These are phyloP conservation scores for Lottia scabra DNA, from an alignment of 2,888 invertebrate species.

Conservation along the genomic window DNA sequence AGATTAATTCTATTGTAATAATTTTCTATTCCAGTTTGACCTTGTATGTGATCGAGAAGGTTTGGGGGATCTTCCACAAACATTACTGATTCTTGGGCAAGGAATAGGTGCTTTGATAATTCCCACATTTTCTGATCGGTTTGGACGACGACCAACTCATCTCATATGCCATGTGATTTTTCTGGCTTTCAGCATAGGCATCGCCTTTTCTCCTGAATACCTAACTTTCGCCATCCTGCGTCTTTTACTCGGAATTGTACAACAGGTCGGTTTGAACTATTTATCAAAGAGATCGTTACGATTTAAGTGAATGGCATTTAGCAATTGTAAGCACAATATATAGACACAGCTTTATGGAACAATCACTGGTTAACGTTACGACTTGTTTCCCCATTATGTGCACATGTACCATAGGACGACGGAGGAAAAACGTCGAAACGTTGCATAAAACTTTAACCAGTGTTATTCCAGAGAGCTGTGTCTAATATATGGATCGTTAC, in stretches of 20 bases:
- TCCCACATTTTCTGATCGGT: slow-evolving; percentile 1
- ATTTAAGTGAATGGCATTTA: too few species aligned
- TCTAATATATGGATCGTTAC: too few species aligned
- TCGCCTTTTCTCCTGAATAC: slow-evolving; percentile 3
- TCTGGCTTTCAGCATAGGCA: neutral
- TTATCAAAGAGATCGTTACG: too few species aligned
- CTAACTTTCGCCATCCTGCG: neutral
- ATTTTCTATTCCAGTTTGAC: neutral
- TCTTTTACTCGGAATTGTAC: neutral
- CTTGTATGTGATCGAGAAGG: slow-evolving; percentile 9
- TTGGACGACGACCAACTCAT: slow-evolving; percentile 2
- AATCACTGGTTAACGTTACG: too few species aligned
- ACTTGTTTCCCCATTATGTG: too few species aligned
- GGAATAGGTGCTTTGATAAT: slow-evolving; percentile 4
- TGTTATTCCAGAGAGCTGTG: too few species aligned
- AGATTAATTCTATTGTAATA: too few species aligned
- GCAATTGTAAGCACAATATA: too few species aligned
- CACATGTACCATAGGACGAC: too few species aligned
- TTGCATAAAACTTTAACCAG: too few species aligned
- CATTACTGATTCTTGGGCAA: slow-evolving; percentile 3
- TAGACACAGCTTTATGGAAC: too few species aligned
- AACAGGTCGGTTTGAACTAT: neutral
- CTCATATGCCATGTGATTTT: neutral
- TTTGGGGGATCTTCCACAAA: neutral
- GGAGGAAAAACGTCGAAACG: too few species aligned